phyloP scores from a whole-genome alignment of 2,113 vertebrate genomes.

The Acanthisitta chloris region DNA sequence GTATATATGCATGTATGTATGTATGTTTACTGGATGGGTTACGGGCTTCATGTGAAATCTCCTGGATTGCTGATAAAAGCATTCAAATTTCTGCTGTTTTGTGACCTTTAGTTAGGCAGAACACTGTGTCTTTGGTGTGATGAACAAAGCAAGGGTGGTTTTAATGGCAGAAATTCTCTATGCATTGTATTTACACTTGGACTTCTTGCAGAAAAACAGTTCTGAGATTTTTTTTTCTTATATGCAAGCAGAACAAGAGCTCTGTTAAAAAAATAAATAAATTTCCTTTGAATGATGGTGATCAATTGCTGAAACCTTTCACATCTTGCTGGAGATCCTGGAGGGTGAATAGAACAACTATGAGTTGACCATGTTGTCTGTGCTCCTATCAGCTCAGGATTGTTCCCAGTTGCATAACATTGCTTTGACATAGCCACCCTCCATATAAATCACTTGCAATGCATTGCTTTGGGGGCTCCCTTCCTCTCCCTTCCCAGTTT shows the following conservation, averaged over 20 bases:
- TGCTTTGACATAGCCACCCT: not conserved
- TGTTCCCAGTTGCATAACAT: fast-evolving
- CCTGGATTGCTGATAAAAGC: not conserved
- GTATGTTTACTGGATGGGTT: not conserved
- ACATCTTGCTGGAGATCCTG: not conserved
- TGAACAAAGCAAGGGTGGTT: not conserved
- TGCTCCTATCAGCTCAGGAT: not conserved
- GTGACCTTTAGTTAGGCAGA: not conserved
- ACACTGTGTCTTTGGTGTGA: not conserved
- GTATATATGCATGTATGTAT: not conserved
- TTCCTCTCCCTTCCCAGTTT: not conserved
- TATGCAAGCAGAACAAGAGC: not conserved
- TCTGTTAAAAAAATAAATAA: not conserved
- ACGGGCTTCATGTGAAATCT: not conserved
- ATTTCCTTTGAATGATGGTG: not conserved
- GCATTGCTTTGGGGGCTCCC: not conserved
- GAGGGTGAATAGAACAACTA: not conserved
- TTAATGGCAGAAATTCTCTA: not conserved
- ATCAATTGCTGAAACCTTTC: not conserved
- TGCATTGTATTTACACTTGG: not conserved
- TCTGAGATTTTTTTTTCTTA: not conserved
- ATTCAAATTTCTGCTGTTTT: not conserved
- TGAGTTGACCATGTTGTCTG: not conserved
- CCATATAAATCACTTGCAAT: not conserved
- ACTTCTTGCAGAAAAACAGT: not conserved